Base-by-base conservation (phyloP, 2,888 invertebrate genomes). In the Ellobium chinense region DNA sequence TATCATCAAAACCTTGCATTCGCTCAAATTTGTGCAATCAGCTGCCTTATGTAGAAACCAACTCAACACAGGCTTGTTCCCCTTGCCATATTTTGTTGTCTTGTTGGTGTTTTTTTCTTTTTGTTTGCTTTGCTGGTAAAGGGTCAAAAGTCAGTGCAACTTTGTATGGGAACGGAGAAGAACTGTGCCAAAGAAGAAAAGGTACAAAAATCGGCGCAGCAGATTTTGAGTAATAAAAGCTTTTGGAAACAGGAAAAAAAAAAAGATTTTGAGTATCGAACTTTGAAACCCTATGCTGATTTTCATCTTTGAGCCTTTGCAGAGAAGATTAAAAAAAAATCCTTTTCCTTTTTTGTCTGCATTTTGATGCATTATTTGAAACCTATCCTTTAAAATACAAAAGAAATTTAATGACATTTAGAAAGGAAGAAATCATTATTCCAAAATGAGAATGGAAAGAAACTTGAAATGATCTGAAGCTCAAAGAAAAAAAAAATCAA, bases 201-300 rank as follows among this genome's bases (percentile, higher is more conserved):
- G 12, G 24, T 37, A 63, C 74, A 74, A 74, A 63, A 63, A 74
- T 74, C 74, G 74, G 39, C 31, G 9, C 27, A 46, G 74, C 74
- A 74, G 74, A 74, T 74, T 74, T 74, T 74, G 74, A 74, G 74
- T 74, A 36, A 34, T 34, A 5, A 29, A 31, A 65, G 31, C 21
- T 65, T 34, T 7, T 46, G 46, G 46, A 46, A 46, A 7, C 46
- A 7, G 12, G 2, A 62, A n/a, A 62, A 5, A 62, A 62, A 62
- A 62, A 27, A 5, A n/a, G 12, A 62, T n/a, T n/a, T n/a, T n/a
- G n/a, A n/a, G n/a, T n/a, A n/a, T n/a, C n/a, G n/a, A n/a, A n/a
- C n/a, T n/a, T n/a, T n/a, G n/a, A n/a, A n/a, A n/a, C 7, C 46
- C 18, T 46, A 12, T 46, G 46, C 18, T 46, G 9, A 46, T 46